These are phyloP conservation scores for Carettochelys insculpta DNA, from an alignment of 2,113 vertebrate species.

Conservation along the genomic window DNA sequence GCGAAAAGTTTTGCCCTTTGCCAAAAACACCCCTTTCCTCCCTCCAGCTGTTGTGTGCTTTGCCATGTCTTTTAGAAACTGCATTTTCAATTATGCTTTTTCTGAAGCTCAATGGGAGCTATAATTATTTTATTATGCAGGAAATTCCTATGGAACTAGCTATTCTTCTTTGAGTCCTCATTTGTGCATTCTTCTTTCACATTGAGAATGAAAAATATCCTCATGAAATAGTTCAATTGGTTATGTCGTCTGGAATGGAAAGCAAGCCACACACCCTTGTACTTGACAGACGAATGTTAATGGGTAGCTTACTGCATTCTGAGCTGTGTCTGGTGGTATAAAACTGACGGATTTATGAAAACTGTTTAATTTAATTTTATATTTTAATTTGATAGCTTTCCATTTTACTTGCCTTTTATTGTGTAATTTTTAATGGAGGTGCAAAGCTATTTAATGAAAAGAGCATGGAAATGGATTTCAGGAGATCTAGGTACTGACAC, in stretches of 20 bases:
- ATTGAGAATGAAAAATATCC: not conserved
- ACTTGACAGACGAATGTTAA: not conserved
- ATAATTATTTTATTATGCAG: not conserved
- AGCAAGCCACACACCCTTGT: not conserved
- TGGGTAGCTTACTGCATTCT: not conserved
- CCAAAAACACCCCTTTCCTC: not conserved
- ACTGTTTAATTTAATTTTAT: constrained; percentile 20
- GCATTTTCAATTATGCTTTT: not conserved
- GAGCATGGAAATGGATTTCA: not conserved
- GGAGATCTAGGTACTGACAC: not conserved
- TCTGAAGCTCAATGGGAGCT: constrained; percentile 5
- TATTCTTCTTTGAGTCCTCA: not conserved
- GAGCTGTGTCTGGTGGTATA: not conserved
- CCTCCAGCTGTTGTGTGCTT: fast-evolving
- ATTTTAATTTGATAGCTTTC: not conserved
- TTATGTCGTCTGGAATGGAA: constrained; percentile 11
- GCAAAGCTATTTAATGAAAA: not conserved
- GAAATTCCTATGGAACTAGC: constrained; percentile 47
- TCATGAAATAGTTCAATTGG: not conserved
- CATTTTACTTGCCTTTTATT: not conserved
- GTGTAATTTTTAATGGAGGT: not conserved
- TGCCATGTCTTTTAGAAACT: not conserved
- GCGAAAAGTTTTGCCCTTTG: not conserved
- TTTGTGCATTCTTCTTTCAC: not conserved
- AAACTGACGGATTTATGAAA: not conserved